Base-by-base conservation (phyloP, 2,113 vertebrate genomes). In the Dolichallabes microphthalmus region DNA sequence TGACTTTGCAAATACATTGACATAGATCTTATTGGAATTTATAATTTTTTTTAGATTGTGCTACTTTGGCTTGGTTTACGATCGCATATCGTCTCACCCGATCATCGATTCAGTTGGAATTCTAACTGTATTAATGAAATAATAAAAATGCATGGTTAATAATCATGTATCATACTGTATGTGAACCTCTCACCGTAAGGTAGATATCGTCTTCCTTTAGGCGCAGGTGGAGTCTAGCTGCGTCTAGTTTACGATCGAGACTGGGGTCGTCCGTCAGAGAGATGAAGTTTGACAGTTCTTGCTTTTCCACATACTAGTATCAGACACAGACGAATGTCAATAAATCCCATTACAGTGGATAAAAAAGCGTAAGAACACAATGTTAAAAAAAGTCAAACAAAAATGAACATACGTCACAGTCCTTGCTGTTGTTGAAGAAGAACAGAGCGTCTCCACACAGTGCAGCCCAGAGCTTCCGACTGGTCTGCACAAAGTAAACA, bases 301-400 rank as follows among this genome's bases (percentile, higher is more conserved):
- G 39, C 88, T 94, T 96, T 57, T 97, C 96, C 64, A 95, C 32
- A 25, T 95, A 95, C 96, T 97, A 92, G 52, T 30, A 32, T 82
- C 52, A 87, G 55, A 88, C 50, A 77, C 10, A 85, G 9, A 80
- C 63, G 8, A 7, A 75, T 20, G 39, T 1, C 55, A 45, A 58
- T 50, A 30, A 4, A 81, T 27, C 19, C 4, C 0, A 2, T 53
- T 17, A 60, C 19, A 32, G 3, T 2, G 1, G 15, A n/a, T 6
- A 66, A 17, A 55, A 7, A 13, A 45, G 5, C 55, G 55, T 20
- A 55, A 30, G 0, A 66, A 52, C 17, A 30, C 9, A 20, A 82
- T 20, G 74, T 30, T 3, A 12, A 9, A 68, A 17, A 9, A 1
- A 27, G 7, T 6, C 6, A 22, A 64, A 55, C 45, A 6, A 13